Evolutionary conservation across 2,888 invertebrate genomes (phyloP).

Genomic region (Mesorhabditis belari): DNA sequence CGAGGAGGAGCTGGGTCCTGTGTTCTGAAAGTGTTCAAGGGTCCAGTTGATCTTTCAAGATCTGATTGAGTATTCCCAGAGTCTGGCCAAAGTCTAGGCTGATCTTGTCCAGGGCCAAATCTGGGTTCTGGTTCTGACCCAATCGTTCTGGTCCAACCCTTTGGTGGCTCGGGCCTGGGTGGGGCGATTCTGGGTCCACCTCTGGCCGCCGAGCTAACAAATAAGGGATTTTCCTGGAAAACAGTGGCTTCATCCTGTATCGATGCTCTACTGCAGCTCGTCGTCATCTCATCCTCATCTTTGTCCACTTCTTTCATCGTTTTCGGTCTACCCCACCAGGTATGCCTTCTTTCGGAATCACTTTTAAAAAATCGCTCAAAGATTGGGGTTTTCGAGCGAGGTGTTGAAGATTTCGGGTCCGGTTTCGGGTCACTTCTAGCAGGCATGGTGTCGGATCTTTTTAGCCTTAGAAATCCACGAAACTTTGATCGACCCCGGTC

Average conservation of each 20-base stretch:
- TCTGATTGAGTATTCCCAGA: neutral
- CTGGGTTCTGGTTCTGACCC: neutral
- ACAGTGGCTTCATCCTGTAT: neutral
- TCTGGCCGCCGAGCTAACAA: neutral
- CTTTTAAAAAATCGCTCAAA: neutral
- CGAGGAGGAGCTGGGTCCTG: neutral
- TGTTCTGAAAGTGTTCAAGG: neutral
- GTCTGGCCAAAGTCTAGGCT: too few relatives aligned
- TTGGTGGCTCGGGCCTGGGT: neutral
- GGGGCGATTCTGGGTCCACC: neutral
- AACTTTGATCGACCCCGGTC: too few relatives aligned
- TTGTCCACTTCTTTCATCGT: neutral
- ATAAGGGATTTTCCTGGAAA: neutral
- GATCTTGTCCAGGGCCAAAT: too few relatives aligned
- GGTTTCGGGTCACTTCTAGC: too few relatives aligned
- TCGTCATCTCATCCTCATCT: neutral
- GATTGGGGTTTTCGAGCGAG: neutral
- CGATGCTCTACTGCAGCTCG: neutral
- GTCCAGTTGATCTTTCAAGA: neutral
- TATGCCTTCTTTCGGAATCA: neutral
- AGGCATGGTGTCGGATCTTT: neutral
- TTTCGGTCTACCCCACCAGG: neutral
- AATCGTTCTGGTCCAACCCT: neutral
- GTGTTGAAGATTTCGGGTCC: neutral
- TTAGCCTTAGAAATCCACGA: neutral